phyloP scores from a whole-genome alignment of 2,113 vertebrate species.

The human (Homo sapiens) region GRCh38 chr7:74281001-74281500 shows the following conservation, averaged over 20 bases:
- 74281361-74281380: background rate
- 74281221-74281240: background rate
- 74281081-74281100: background rate
- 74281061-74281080: background rate
- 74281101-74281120: background rate
- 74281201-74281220: background rate
- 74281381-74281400: background rate
- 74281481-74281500: background rate
- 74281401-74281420: background rate
- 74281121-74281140: too few species aligned
- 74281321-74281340: accelerated
- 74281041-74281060: background rate
- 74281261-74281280: background rate
- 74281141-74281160: background rate
- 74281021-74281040: background rate
- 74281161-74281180: too few species aligned
- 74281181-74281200: background rate
- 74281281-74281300: background rate
- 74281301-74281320: accelerated
- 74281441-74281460: background rate
- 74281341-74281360: accelerated
- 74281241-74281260: background rate
- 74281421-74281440: accelerated
- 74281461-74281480: background rate
- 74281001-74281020: background rate